Evolutionary conservation across 1,140 invertebrate genomes (phyloP).

Genomic region (Drosophila kohkoa): DNA sequence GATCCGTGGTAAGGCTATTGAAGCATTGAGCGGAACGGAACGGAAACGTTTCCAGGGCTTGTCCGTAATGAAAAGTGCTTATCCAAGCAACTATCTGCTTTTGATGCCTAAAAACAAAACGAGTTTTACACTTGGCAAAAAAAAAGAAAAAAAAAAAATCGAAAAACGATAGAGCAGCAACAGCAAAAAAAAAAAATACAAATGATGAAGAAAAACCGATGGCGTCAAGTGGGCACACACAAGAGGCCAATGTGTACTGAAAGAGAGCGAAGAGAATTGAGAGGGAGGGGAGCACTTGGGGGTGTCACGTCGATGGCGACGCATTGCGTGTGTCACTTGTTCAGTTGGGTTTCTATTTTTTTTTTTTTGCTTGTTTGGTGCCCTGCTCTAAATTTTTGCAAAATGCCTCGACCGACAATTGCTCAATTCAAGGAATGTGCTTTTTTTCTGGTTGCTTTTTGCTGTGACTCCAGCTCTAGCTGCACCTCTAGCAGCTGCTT

Average conservation of each 20-base stretch:
- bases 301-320: constrained; percentile 61
- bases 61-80: constrained; percentile 77
- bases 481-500: constrained; percentile 33
- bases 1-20: constrained; percentile 15
- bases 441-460: constrained; percentile 29
- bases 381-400: constrained; percentile 66
- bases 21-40: constrained; percentile 48
- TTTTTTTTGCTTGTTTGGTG: constrained; percentile 17
- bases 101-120: constrained; percentile 69
- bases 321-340: constrained; percentile 80
- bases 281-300: background rate
- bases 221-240: constrained; percentile 37
- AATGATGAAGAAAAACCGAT: constrained; percentile 16
- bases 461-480: constrained; percentile 19
- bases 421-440: constrained; percentile 73
- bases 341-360: constrained; percentile 36
- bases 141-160: background rate
- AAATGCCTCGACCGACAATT: constrained; percentile 69
- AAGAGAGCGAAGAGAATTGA: background rate
- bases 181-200: constrained; percentile 14
- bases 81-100: constrained; percentile 76
- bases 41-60: constrained; percentile 39
- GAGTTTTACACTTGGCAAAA: constrained; percentile 47
- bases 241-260: constrained; percentile 25
- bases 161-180: background rate